Evolutionary conservation across 1,140 invertebrate genomes (phyloP), one percentile per base, ranked within the genome.

Genomic region (Elymnias hypermnestra): DNA sequence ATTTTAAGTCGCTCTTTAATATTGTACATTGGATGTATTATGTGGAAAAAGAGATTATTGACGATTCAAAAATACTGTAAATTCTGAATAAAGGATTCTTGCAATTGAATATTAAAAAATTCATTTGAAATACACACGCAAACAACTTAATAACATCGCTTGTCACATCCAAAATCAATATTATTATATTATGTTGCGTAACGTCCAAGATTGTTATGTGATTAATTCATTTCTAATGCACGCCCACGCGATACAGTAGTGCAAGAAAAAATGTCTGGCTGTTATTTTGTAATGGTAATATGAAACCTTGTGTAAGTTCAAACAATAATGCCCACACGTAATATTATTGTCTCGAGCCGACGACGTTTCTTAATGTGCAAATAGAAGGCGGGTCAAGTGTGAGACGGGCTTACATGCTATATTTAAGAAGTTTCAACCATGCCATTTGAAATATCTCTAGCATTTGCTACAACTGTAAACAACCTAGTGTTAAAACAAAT

Each of bases 241-340:
- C 68, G 53, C 71, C 73, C 56, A 77, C 71, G 38, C 36, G 15
- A 12, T 56, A 47, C 58, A 53, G 57, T 58, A 56, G 59, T 61
- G 47, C 48, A 62, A 72, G 26, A 29, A 72, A 70, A 75, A 73
- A 65, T 61, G 69, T 71, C 72, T 72, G 54, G 50, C 57, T 59
- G 37, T 22, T 48, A 17, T 65, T 38, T 56, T 43, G 58, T 58
- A 63, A 63, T 53, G 47, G 58, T 61, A 58, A 56, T 58, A 61
- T 59, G 60, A 59, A 52, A 58, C 51, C 42, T 26, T 41, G 18
- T 50, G 55, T 36, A 53, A 41, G 44, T 48, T 53, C 50, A 53
- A 57, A 59, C 52, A 55, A 59, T 55, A 22, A 28, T 50, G 43
- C 58, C 53, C 51, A 57, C 53, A 46, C 43, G 28, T 23, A 22